phyloP scores from a whole-genome alignment of 2,113 vertebrate genomes.

The Oryzias curvinotus region DNA sequence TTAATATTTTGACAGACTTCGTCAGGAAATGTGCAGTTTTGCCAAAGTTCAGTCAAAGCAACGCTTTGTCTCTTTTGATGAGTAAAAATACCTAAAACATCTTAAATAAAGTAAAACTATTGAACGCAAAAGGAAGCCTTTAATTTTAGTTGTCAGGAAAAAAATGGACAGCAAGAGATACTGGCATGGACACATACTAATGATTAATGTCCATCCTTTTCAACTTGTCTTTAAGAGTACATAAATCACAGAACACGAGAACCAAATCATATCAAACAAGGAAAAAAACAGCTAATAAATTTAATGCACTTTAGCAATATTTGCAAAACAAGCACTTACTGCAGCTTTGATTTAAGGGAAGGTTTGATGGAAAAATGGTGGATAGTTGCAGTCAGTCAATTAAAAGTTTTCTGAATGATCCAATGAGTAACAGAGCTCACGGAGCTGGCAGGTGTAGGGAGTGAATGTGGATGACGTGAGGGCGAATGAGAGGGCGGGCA shows the following conservation, averaged over 20 bases:
- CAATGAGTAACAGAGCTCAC: constrained; percentile 12
- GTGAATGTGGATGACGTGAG: constrained; percentile 50
- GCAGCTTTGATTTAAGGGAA: constrained; percentile 5
- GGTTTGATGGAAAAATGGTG: constrained; percentile 7
- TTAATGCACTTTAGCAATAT: not conserved
- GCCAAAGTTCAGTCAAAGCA: constrained; percentile 51
- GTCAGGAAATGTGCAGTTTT: constrained; percentile 45
- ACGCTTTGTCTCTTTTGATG: constrained; percentile 60
- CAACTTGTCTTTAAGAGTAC: constrained; percentile 39
- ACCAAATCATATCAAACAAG: constrained; percentile 11
- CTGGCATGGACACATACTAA: constrained; percentile 21
- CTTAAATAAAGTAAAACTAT: constrained; percentile 33
- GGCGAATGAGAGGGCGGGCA: constrained; percentile 32
- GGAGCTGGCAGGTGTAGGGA: constrained; percentile 53
- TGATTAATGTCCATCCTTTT: constrained; percentile 63
- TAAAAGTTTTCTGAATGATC: constrained; percentile 21
- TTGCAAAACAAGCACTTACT: not conserved
- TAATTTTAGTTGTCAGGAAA: constrained; percentile 42
- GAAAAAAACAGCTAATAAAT: not conserved
- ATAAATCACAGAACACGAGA: constrained; percentile 27
- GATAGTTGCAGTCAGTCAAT: not conserved
- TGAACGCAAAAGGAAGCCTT: constrained; percentile 34
- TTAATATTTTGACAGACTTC: constrained; percentile 66
- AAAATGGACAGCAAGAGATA: constrained; percentile 41
- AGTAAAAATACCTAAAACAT: constrained; percentile 28